These are phyloP conservation scores for Sebastiscus tertius DNA, from an alignment of 2,797 vertebrate species.

Conservation along the genomic window DNA sequence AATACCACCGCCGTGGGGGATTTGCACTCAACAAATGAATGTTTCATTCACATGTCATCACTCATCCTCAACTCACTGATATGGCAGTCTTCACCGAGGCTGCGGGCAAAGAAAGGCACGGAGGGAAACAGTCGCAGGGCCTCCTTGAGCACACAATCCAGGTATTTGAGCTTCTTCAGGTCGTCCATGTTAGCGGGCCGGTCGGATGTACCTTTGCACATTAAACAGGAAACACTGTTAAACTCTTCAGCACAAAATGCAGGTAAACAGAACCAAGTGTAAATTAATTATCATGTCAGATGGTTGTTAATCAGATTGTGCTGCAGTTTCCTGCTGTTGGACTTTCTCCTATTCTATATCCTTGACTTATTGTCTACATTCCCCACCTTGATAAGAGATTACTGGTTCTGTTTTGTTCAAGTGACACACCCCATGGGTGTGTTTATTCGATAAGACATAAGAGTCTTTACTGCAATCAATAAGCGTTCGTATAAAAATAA, in stretches of 20 bases:
- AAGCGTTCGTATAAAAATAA: accelerated
- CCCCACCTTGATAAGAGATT: neutral
- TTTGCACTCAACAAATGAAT: constrained; percentile 19
- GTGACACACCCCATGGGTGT: too few relatives aligned
- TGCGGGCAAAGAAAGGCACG: constrained; percentile 90
- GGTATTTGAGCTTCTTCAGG: constrained; percentile 90
- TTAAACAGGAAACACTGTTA: neutral
- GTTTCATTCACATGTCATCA: constrained; percentile 21
- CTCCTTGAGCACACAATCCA: constrained; percentile 95
- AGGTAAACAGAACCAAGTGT: neutral
- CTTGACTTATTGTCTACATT: neutral
- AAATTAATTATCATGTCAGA: neutral
- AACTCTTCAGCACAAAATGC: neutral
- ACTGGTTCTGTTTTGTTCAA: neutral
- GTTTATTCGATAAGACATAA: neutral
- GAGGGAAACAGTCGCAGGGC: constrained; percentile 91
- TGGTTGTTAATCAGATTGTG: neutral
- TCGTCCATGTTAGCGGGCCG: constrained; percentile 84
- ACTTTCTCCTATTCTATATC: neutral
- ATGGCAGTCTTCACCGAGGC: constrained; percentile 84
- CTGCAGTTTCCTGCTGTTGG: neutral
- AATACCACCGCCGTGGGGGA: neutral
- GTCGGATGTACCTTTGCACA: constrained; percentile 83
- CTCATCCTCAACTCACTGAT: constrained; percentile 84
- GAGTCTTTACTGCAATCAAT: neutral